phyloP scores from a whole-genome alignment of 2,113 vertebrate genomes.

The Vireo altiloquus region DNA sequence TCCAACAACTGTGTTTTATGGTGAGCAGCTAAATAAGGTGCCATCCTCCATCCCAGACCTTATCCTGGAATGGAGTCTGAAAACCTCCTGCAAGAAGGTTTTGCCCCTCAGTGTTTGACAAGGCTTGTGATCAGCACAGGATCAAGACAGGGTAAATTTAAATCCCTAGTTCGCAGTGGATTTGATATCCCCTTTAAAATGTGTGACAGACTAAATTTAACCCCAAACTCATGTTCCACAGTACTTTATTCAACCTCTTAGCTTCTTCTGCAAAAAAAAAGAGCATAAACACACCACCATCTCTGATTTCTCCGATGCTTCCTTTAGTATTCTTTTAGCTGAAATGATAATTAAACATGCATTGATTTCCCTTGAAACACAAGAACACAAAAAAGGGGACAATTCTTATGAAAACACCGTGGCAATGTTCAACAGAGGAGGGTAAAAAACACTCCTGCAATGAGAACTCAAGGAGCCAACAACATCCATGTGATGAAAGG shows the following conservation, averaged over 20 bases:
- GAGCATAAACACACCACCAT: background rate
- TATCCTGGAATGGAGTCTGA: background rate
- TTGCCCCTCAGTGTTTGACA: background rate
- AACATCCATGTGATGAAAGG: conserved; percentile 14
- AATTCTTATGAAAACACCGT: conserved; percentile 16
- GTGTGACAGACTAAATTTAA: background rate
- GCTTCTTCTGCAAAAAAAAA: background rate
- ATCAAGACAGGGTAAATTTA: background rate
- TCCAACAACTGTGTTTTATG: background rate
- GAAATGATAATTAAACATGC: background rate
- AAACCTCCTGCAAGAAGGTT: background rate
- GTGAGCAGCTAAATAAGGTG: conserved; percentile 6
- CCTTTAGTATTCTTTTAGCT: background rate
- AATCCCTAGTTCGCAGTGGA: background rate
- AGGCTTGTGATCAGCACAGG: background rate
- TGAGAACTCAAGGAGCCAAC: conserved; percentile 39
- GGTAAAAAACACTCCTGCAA: conserved; percentile 17
- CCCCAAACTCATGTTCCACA: background rate
- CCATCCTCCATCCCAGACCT: background rate
- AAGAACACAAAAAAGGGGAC: background rate
- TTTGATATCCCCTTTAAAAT: background rate
- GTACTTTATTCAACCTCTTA: background rate
- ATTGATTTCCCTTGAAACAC: background rate
- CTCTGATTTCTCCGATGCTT: background rate
- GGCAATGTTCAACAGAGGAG: background rate